Base-by-base conservation (phyloP, 1,140 invertebrate genomes). In the Drosophila truncata region DNA sequence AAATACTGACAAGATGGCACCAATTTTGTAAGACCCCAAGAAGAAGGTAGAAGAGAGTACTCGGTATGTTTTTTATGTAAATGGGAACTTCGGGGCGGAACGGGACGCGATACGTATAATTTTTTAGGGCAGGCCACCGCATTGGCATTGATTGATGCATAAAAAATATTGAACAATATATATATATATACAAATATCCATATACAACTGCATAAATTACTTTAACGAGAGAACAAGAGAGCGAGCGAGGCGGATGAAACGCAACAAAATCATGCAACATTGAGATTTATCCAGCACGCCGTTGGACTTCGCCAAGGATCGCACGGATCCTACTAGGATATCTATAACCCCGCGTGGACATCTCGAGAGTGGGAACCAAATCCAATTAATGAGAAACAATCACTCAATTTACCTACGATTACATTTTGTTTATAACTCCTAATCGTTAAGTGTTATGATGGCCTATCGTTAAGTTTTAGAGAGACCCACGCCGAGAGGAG, bases 191-290 rank as follows among this genome's bases (percentile, higher is more conserved):
- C 58, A 75, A 39, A 54, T 82, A 82, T 87, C 80, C 70, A 76
- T 84, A 87, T 88, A 87, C 77, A 87, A 88, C 58, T 67, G 77
- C 60, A 80, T 87, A 78, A 78, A 78, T 78, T 78, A 87, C 80
- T 87, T 90, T 87, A 80, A 74, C 63, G 75, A 57, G n/a, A 11
- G 49, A 31, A 7, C n/a, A 41, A 27, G 44, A 49, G 41, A 25
- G 44, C 27, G 27, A 50, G 47, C 25, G 47, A 16, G 9, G 27
- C 39, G 61, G 47, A 50, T n/a, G 41, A 46, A 63, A 42, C 80
- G 80, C 84, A 80, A 44, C 84, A 90, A 88, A 90, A 88, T 88
- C 84, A 88, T 88, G 84, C 78, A 55, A 84, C 80, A 88, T 90
- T 90, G 84, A 88, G 69, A 84, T 88, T 88, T 88, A 82, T 88